Evolutionary conservation across 2,888 invertebrate genomes (phyloP).

Genomic region (Eledone cirrhosa): DNA sequence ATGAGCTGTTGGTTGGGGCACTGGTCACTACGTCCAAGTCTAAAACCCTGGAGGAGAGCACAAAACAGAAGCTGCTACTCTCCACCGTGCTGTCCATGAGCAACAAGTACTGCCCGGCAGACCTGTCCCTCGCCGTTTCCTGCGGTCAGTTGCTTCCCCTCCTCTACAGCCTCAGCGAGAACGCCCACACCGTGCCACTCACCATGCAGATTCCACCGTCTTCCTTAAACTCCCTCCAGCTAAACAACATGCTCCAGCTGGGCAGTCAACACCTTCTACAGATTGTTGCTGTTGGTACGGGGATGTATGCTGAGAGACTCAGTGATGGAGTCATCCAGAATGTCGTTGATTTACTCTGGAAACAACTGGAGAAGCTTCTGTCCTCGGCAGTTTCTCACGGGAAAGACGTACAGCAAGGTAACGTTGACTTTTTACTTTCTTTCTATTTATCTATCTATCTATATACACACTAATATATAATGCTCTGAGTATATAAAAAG

Average conservation of each 20-base stretch:
- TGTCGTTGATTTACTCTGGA: conserved; percentile 70
- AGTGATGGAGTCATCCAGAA: conserved; percentile 69
- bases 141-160: conserved; percentile 69
- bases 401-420: conserved; percentile 16
- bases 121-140: conserved; percentile 72
- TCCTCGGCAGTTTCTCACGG: conserved; percentile 9
- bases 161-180: conserved; percentile 66
- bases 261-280: conserved; percentile 71
- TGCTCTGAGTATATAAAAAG: too few relatives aligned
- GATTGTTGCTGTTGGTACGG: conserved; percentile 71
- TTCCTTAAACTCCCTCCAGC: conserved; percentile 48
- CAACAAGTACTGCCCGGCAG: conserved; percentile 71
- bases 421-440: too few relatives aligned
- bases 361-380: conserved; percentile 65
- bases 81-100: conserved; percentile 72
- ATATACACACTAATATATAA: too few relatives aligned
- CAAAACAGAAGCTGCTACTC: conserved; percentile 68
- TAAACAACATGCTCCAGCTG: conserved; percentile 59
- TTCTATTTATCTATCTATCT: too few relatives aligned
- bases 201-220: conserved; percentile 48
- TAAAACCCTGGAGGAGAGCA: conserved; percentile 38
- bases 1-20: conserved; percentile 69
- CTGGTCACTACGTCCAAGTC: conserved; percentile 59
- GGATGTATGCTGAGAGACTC: conserved; percentile 70
- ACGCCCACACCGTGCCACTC: conserved; percentile 42